Percentiles rank a stretch among this genome's conserved stretches.
These are phyloP conservation scores for Ctenochaetus hawaiiensis DNA, from an alignment of 2,797 vertebrate species.

Conservation along the genomic window DNA sequence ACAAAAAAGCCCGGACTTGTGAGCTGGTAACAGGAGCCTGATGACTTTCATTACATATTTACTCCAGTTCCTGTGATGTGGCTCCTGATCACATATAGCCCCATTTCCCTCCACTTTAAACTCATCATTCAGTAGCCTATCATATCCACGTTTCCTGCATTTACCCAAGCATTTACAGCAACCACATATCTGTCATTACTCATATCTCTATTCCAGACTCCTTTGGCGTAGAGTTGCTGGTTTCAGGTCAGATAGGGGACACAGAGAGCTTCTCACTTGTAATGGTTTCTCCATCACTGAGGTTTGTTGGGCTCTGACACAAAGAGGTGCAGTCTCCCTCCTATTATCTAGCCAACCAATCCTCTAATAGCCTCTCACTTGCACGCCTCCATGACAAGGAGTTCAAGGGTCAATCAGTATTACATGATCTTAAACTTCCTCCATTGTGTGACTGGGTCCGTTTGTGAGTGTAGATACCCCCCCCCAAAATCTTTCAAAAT, in stretches of 20 bases:
- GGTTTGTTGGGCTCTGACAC: constrained; percentile 69
- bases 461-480: constrained; percentile 48
- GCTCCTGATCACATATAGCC: constrained; percentile 63
- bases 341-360: constrained; percentile 68
- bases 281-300: constrained; percentile 83
- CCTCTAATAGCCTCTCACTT: constrained; percentile 66
- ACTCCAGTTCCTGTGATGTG: constrained; percentile 66
- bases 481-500: constrained; percentile 44
- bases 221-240: constrained; percentile 64
- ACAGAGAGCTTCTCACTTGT: constrained; percentile 69
- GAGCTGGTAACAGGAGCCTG: constrained; percentile 70
- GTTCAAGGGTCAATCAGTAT: constrained; percentile 73
- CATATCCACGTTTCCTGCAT: constrained; percentile 74
- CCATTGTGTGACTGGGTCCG: constrained; percentile 40
- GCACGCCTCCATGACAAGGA: constrained; percentile 42
- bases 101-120: constrained; percentile 67
- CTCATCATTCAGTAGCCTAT: constrained; percentile 76
- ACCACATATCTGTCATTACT: constrained; percentile 78
- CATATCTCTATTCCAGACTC: constrained; percentile 76
- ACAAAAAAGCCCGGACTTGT: constrained; percentile 53
- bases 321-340: constrained; percentile 71
- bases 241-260: constrained; percentile 82
- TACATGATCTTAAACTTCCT: constrained; percentile 66
- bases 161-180: constrained; percentile 65
- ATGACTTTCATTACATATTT: constrained; percentile 63